Base-by-base conservation (phyloP, 2,888 invertebrate genomes). In the Caenorhabditis afra region DNA sequence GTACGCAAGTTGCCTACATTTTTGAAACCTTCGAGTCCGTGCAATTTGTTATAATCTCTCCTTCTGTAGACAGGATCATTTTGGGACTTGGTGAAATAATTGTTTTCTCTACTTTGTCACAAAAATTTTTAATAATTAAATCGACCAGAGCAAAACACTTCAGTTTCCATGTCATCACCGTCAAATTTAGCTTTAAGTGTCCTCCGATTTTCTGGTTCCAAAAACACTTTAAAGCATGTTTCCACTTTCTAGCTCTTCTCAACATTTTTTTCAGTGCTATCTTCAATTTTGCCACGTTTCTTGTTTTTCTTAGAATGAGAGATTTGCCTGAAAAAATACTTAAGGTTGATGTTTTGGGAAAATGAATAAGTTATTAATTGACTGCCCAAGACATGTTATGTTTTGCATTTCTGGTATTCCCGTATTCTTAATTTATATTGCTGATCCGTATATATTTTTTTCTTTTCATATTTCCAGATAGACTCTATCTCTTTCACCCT, bases 341-440 rank as follows among this genome's bases (percentile, higher is more conserved):
- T 23, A 29, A 18, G 39, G 29, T 14, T 10, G 41, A n/a, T 44
- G 18, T 71, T 61, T 62, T 62, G 7, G 49, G n/a, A 53, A 57
- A 62, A 64, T 71, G 57, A 71, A 71, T 71, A 64, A 71, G 29
- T 50, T 23, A 71, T 71, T 55, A 62, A 71, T 50, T 71, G 55
- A 49, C 49, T 62, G 12, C 20, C 18, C 45, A 14, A 70, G 70
- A 62, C 61, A 70, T 70, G 70, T 47, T 16, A 71, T 71, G 41
- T 64, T 44, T 64, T 61, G 14, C 44, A n/a, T 14, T 50, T 62
- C 49, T 55, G 62, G 47, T 55, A 47, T 55, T 53, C 47, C 45
- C 44, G 45, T 61, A 52, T 70, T 61, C 52, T 23, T 70, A 59
- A 70, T 70, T 61, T 55, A 62, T 70, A 62, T 52, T 18, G 47